Percentiles rank a stretch among this genome's conserved stretches.
These are phyloP conservation scores for Podarcis lilfordi DNA, from an alignment of 2,797 vertebrate species.

Conservation along the genomic window DNA sequence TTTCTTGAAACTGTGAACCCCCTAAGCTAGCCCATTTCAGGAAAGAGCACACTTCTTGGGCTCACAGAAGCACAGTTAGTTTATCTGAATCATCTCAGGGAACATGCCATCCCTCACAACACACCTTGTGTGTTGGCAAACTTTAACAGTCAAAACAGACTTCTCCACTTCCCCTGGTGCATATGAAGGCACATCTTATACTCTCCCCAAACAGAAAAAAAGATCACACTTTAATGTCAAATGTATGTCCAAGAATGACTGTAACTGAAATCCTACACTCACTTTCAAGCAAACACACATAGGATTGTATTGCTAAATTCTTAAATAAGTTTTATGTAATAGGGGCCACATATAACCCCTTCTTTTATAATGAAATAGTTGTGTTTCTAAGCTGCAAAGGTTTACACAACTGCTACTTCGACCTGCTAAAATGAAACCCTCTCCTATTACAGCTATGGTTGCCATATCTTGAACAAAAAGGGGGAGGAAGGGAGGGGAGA, in stretches of 20 bases:
- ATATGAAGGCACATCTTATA: no score
- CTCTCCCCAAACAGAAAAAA: neutral
- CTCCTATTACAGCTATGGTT: neutral
- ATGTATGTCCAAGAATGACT: neutral
- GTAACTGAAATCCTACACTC: neutral
- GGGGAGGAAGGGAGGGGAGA: no score
- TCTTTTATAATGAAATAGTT: neutral
- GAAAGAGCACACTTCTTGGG: no score
- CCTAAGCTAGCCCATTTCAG: no score
- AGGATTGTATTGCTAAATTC: neutral
- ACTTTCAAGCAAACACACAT: neutral
- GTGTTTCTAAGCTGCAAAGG: neutral
- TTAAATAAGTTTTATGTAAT: neutral
- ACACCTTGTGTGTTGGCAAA: no score
- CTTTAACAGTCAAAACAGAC: neutral
- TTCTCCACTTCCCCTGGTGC: neutral
- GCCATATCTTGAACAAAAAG: no score
- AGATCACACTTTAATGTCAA: neutral
- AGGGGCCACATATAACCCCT: neutral
- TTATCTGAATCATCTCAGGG: neutral
- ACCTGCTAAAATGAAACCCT: neutral
- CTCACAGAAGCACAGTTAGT: neutral
- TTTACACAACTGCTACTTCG: neutral
- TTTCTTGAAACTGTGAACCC: no score
- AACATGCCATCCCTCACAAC: neutral